These are phyloP conservation scores for Acanthurus tractus DNA, from an alignment of 2,797 vertebrate species.

Conservation along the genomic window DNA sequence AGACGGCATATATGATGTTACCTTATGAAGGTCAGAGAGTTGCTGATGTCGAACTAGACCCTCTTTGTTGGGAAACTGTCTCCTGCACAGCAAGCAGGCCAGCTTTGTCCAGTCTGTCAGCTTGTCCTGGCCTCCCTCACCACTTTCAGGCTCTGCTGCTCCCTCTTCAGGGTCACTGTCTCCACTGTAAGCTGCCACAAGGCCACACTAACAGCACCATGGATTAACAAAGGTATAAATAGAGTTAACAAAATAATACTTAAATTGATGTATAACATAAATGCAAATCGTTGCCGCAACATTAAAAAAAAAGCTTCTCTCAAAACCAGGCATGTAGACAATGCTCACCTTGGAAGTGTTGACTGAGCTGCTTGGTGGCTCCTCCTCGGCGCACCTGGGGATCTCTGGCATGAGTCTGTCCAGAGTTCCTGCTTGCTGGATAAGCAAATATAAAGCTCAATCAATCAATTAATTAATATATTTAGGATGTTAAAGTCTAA, in stretches of 20 bases:
- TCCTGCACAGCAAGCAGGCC: slow-evolving; percentile 96
- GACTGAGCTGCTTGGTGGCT: slow-evolving; percentile 68
- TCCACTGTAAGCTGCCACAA: slow-evolving; percentile 97
- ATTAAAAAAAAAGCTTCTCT: background rate
- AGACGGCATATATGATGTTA: slow-evolving; percentile 59
- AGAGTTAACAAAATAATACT: background rate
- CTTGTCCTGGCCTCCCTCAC: slow-evolving; percentile 90
- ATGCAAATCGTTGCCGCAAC: background rate
- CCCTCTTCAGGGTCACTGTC: slow-evolving; percentile 97
- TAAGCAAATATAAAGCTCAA: background rate
- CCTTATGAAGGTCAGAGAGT: slow-evolving; percentile 98
- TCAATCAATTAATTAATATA: background rate
- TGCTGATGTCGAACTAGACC: slow-evolving; percentile 94
- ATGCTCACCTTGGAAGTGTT: slow-evolving; percentile 88
- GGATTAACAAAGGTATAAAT: slow-evolving; percentile 8
- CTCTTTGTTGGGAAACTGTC: slow-evolving; percentile 97
- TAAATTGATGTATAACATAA: background rate
- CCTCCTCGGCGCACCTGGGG: slow-evolving; percentile 89
- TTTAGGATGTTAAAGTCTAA: background rate
- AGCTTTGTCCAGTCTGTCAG: slow-evolving; percentile 97
- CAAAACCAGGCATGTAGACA: background rate
- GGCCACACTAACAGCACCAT: slow-evolving; percentile 84
- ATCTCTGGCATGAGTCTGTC: slow-evolving; percentile 92
- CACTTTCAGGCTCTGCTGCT: slow-evolving; percentile 83
- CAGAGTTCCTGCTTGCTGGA: slow-evolving; percentile 87